phyloP scores from a whole-genome alignment of 2,888 invertebrate genomes.

The Thysanoteuthis rhombus region DNA sequence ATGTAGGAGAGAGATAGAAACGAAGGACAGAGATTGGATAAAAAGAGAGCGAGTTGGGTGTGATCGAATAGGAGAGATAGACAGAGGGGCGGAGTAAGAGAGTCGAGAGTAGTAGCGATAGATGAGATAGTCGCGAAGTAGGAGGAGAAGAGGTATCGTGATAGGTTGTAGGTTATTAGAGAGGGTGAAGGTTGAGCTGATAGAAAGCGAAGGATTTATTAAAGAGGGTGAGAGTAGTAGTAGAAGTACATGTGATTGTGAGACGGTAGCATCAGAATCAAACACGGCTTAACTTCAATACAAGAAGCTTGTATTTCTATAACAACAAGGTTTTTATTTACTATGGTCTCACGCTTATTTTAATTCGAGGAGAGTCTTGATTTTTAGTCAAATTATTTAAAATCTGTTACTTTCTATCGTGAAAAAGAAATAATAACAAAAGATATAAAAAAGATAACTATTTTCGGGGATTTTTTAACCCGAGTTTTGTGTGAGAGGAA shows the following conservation, averaged over 20 bases:
- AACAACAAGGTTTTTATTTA: background rate
- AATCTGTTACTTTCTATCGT: background rate
- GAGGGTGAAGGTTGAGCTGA: background rate
- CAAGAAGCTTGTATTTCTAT: background rate
- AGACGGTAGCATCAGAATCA: background rate
- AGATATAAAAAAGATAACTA: background rate
- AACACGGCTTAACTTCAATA: background rate
- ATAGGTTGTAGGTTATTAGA: background rate
- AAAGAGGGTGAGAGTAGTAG: background rate
- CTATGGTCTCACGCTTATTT: background rate
- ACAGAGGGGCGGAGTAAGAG: slow-evolving; percentile 32
- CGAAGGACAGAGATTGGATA: background rate
- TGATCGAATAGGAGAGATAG: slow-evolving; percentile 27
- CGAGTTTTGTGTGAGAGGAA: background rate
- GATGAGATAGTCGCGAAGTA: background rate
- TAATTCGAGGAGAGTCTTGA: background rate
- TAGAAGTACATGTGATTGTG: background rate
- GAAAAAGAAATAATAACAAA: background rate
- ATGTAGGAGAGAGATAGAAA: background rate
- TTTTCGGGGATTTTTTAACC: background rate
- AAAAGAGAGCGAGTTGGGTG: background rate
- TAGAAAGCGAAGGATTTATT: background rate
- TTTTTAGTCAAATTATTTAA: background rate
- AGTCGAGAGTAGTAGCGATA: background rate
- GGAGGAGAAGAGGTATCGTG: background rate